Base-by-base conservation (phyloP, 2,113 vertebrate genomes). In the Pampusana beccarii region DNA sequence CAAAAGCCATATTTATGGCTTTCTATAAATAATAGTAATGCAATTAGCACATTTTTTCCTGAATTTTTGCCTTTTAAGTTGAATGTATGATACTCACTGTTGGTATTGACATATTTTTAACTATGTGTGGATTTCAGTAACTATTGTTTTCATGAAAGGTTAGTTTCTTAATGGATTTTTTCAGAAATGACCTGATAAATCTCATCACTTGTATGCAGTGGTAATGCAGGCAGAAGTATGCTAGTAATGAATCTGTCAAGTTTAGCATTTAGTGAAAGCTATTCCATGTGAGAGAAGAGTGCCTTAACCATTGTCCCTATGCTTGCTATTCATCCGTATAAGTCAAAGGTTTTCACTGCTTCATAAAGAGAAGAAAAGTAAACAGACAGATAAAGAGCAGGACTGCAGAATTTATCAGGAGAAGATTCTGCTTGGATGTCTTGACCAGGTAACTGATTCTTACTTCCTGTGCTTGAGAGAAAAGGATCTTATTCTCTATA, bases 1-100 rank as follows among this genome's bases (percentile, higher is more conserved):
- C 0, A 0, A 75, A 89, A 69, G 15, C 8, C 0, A 1, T 48
- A n/a, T 82, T 85, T 85, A 46, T 33, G 23, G 6, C 5, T 73
- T 20, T 26, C 44, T 72, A 21, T 46, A 85, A 91, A 80, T 53
- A 88, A 56, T 13, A 65, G 2, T 20, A 72, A 60, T 2, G 3
- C 5, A 28, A 61, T 5, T n/a, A 40, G 9, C 9, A 71, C 0
- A 13, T 34, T 53, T 88, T 90, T 58, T 56, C 26, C 36, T 60
- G 23, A 54, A 4, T 34, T 75, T 87, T 89, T 78, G 17, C 13
- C 6, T 88, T 77, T 70, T 58, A 31, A 7, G 3, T 46, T 60
- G 36, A 86, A 60, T 29, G 8, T 46, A 38, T 50, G 8, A 15
- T 74, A 23, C 33, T 71, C 14, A 28, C 2, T 64, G 29, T 36